Evolutionary conservation across 2,797 vertebrate species (phyloP), one percentile per base, ranked within the genome.

Genomic region (Tadarida brasiliensis): DNA sequence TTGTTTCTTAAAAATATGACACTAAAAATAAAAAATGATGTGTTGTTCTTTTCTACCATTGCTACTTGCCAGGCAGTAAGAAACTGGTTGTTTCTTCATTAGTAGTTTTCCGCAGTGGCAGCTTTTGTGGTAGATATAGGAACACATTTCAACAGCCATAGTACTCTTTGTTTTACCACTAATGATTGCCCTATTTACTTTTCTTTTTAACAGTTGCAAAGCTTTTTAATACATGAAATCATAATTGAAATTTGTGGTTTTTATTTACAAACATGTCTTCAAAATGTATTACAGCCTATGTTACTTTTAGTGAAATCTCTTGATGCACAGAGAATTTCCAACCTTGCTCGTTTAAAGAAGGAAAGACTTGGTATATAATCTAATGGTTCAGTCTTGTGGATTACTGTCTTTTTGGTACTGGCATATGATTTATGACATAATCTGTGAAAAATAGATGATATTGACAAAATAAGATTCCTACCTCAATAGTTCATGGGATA

Each of bases 401-500:
- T 91, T 91, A 85, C 77, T 93, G 70, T 76, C 57, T 14, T 70
- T 92, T 94, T 87, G 88, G 87, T 95, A 95, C 95, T 97, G 89
- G 90, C 56, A 87, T 97, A 94, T 94, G 91, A 96, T 68, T 83
- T 85, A 89, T 4, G 68, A 87, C 77, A 39, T 87, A 86, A 94
- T 92, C 95, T 96, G 95, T 97, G 95, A 97, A 98, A 91, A 87
- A 78, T 54, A 71, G 51, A 56, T 71, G 91, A 92, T 90, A 92
- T 57, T 92, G 90, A 95, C 39, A 65, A 91, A 96, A 91, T 92
- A 94, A 97, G 97, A 97, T 93, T 96, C 97, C 97, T 98, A 98
- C 97, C 97, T 98, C 97, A 98, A 70, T 96, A 97, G 97, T 94
- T 96, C 57, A 85, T 85, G 91, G 92, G 84, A 95, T 94, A 80